Evolutionary conservation across 1,140 invertebrate genomes (phyloP), one percentile per base, ranked within the genome.

Genomic region (Sinella curviseta): DNA sequence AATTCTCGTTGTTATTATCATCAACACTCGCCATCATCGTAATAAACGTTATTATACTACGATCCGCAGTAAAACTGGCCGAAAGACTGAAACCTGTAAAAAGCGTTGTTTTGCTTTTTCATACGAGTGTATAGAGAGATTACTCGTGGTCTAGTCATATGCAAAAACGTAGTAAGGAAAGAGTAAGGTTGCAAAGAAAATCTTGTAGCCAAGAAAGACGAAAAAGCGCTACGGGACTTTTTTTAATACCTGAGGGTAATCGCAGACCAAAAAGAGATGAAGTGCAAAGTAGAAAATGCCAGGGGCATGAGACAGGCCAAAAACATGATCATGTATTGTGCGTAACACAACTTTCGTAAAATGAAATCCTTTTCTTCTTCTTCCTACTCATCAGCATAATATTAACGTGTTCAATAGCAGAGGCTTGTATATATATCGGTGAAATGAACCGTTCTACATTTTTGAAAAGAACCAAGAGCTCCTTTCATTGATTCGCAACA

Each of bases 361-460:
- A 12, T 17, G 24, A 12, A 60, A 60, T 60, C 14, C 8, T 60
- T 33, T 24, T 70, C 24, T 70, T 70, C 31, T 70, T 70, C 24
- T n/a, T 65, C 8, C 57, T 20, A 12, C 39, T 48, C 39, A 48
- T 48, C 8, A 48, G 20, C 8, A 48, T 48, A 20, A 48, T 20
- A 8, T 12, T 48, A 20, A 48, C 8, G 8, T 48, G 39, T 12
- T 48, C 39, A 48, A n/a, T n/a, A n/a, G n/a, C n/a, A n/a, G n/a
- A n/a, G n/a, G n/a, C n/a, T n/a, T n/a, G n/a, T n/a, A n/a, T n/a
- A n/a, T n/a, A n/a, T n/a, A n/a, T 70, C 65, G 65, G 65, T 70
- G 65, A 70, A 70, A 70, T 70, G 65, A 70, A 70, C 65, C 31
- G 65, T 70, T 70, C 31, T 70, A 30, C 65, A 30, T 33, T 70